Conservation (phyloP, 2,113 vertebrate genomes). For the Corythaeola cristata region DNA sequence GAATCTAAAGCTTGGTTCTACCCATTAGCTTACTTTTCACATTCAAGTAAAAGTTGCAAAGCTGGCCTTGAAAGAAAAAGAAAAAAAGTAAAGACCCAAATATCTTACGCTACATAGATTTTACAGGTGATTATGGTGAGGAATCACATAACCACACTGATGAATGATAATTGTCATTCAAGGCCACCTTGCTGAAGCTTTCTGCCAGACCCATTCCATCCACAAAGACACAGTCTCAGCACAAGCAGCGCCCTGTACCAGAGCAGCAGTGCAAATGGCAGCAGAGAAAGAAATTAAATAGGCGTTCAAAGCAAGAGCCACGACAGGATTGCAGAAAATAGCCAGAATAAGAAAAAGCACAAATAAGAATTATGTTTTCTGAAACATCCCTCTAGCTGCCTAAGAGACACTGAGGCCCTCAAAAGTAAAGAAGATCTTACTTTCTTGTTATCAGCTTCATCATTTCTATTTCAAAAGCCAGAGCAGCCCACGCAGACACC, state of each 20-base stretch:
- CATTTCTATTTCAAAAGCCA: background rate
- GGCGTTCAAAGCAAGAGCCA: background rate
- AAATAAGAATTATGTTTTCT: background rate
- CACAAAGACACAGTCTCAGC: background rate
- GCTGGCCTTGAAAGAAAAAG: background rate
- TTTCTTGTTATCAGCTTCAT: background rate
- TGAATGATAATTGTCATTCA: background rate
- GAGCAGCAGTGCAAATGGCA: accelerated
- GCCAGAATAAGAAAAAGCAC: background rate
- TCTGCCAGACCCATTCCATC: background rate
- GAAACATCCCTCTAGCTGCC: background rate
- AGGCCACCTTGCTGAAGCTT: background rate
- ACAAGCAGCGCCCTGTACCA: background rate
- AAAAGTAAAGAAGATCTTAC: background rate
- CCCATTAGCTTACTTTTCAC: background rate
- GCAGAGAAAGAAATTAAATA: background rate
- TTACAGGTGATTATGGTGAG: background rate
- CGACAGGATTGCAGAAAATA: background rate
- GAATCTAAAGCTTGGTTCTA: background rate
- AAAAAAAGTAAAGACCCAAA: background rate
- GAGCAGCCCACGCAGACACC: background rate
- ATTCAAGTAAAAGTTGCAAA: background rate
- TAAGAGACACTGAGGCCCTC: background rate
- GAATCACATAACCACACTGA: background rate
- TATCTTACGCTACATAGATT: background rate